Conservation (phyloP, 2,113 vertebrate genomes). For the Petromus typicus region DNA sequence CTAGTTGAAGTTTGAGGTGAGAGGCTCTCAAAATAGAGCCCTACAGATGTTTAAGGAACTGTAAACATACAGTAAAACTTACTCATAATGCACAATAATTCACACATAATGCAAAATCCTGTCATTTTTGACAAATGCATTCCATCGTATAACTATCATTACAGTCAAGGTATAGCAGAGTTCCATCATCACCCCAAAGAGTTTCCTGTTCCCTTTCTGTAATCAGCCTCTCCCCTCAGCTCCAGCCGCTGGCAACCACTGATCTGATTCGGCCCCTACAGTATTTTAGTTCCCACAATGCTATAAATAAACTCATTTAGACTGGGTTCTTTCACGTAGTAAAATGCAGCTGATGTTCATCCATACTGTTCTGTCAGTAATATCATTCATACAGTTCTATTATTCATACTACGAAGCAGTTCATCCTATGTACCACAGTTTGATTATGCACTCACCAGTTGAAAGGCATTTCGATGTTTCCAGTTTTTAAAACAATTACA, state of each 20-base stretch:
- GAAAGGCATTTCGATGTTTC: not conserved
- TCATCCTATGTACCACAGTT: not conserved
- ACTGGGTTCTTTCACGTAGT: not conserved
- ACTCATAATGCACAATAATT: too few relatives aligned
- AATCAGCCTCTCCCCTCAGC: not conserved
- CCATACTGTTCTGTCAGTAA: not conserved
- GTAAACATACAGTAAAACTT: not conserved
- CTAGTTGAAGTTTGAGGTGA: not conserved
- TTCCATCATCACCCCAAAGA: not conserved
- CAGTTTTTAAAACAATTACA: not conserved
- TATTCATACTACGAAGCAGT: not conserved
- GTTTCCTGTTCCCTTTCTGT: not conserved
- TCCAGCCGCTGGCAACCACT: not conserved
- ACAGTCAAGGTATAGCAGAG: not conserved
- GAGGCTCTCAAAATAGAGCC: not conserved
- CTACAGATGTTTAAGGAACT: not conserved
- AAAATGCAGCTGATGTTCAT: not conserved
- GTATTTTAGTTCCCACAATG: not conserved
- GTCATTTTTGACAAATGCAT: not conserved
- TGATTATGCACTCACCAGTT: not conserved
- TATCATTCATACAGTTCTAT: not conserved
- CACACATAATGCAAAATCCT: not conserved
- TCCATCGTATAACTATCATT: not conserved
- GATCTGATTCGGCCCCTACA: not conserved
- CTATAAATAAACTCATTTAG: not conserved